phyloP scores from a whole-genome alignment of 2,797 vertebrate species.

The Nannoperca obscura region DNA sequence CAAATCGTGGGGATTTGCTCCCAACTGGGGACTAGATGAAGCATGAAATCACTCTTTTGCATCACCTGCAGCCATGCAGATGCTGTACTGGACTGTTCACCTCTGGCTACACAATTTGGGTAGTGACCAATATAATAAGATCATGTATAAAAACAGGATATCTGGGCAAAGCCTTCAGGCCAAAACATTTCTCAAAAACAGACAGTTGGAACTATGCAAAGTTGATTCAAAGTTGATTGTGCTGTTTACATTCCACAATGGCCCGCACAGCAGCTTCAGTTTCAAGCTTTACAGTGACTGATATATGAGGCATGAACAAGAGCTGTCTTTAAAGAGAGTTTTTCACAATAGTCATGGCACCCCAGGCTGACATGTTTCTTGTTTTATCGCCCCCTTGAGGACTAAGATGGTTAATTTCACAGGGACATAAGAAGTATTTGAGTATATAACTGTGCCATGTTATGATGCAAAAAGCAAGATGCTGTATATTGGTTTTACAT shows the following conservation, averaged over 20 bases:
- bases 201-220: background rate
- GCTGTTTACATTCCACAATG: background rate
- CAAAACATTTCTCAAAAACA: conserved; percentile 12
- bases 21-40: background rate
- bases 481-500: background rate
- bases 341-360: background rate
- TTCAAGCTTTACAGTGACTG: background rate
- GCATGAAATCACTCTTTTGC: conserved; percentile 20
- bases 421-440: background rate
- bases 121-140: conserved; percentile 35
- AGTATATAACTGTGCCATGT: background rate
- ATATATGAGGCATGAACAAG: background rate
- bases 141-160: conserved; percentile 34
- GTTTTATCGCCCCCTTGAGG: too few species aligned
- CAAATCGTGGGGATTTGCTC: conserved; percentile 6
- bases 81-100: conserved; percentile 13
- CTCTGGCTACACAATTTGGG: conserved; percentile 30
- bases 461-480: background rate
- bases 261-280: background rate
- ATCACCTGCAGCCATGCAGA: conserved; percentile 22
- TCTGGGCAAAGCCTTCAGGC: conserved; percentile 1
- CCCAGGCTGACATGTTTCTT: background rate
- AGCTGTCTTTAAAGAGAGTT: background rate
- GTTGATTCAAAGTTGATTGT: background rate
- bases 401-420: background rate